Percentiles rank a stretch among this genome's conserved stretches.
These are phyloP conservation scores for Onychostoma macrolepis DNA, from an alignment of 2,113 vertebrate species.

Conservation along the genomic window DNA sequence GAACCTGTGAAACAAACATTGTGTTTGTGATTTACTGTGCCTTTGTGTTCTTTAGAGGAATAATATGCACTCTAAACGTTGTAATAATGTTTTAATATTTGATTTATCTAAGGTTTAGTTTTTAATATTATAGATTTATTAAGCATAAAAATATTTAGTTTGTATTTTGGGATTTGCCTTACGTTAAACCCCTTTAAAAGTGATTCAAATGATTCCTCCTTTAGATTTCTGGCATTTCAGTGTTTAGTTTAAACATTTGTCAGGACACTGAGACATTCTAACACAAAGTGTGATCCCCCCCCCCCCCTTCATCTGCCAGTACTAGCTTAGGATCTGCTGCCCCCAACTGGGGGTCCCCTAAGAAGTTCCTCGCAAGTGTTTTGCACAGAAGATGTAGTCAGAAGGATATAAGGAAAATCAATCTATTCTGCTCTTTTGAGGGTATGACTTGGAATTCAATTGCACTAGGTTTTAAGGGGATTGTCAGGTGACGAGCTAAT, in stretches of 20 bases:
- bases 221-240: background rate
- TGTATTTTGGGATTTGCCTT: background rate
- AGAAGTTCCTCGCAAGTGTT: slow-evolving; percentile 44
- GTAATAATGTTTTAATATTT: slow-evolving; percentile 37
- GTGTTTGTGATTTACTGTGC: slow-evolving; percentile 40
- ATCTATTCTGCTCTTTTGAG: background rate
- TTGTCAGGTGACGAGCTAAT: slow-evolving; percentile 54
- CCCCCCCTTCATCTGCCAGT: background rate
- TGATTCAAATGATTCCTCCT: background rate
- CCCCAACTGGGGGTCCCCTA: slow-evolving; percentile 59
- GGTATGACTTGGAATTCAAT: slow-evolving; percentile 21
- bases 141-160: background rate
- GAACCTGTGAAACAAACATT: slow-evolving; percentile 52
- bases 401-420: slow-evolving; percentile 18
- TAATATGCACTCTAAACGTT: slow-evolving; percentile 37
- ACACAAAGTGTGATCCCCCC: slow-evolving; percentile 34
- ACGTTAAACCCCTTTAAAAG: background rate
- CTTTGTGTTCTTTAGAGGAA: slow-evolving; percentile 35
- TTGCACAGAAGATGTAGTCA: slow-evolving; percentile 47
- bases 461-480: slow-evolving; percentile 38
- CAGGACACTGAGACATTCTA: slow-evolving; percentile 54
- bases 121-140: slow-evolving; percentile 33
- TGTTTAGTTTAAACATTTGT: slow-evolving; percentile 38
- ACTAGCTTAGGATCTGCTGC: slow-evolving; percentile 58
- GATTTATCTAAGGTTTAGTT: background rate